Conservation (phyloP, 1,140 invertebrate genomes). For the Dryas iulia region DNA sequence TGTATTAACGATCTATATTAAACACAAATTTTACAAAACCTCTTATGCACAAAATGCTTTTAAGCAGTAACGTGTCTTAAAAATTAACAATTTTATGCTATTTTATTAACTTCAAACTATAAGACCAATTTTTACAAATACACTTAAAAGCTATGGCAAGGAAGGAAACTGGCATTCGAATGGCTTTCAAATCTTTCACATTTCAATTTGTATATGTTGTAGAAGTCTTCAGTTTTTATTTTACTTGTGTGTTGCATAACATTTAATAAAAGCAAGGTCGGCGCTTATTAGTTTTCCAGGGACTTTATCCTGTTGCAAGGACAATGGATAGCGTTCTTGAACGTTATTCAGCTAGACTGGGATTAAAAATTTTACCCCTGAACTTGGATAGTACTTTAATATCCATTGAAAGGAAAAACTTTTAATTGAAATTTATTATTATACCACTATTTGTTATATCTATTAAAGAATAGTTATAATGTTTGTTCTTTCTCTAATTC, state of each 20-base stretch:
- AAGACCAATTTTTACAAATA: too few relatives aligned
- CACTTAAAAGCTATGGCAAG: too few relatives aligned
- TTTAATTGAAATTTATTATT: not conserved
- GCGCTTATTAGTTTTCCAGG: constrained; percentile 13
- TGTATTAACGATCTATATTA: too few relatives aligned
- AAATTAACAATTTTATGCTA: too few relatives aligned
- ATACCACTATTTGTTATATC: not conserved
- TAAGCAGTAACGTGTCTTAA: too few relatives aligned
- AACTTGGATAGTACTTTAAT: not conserved
- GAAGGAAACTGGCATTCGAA: too few relatives aligned
- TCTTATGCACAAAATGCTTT: too few relatives aligned
- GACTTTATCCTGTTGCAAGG: constrained; percentile 21
- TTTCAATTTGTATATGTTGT: constrained; percentile 3
- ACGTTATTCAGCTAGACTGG: constrained; percentile 2
- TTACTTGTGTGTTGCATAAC: constrained; percentile 10
- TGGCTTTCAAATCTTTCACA: too few relatives aligned
- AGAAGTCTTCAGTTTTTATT: constrained; percentile 1
- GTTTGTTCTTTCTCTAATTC: not conserved
- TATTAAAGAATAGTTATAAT: not conserved
- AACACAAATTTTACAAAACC: too few relatives aligned
- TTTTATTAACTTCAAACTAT: too few relatives aligned
- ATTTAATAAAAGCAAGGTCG: constrained; percentile 24
- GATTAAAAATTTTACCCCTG: not conserved
- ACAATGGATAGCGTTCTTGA: constrained; percentile 18
- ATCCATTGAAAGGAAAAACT: not conserved